phyloP scores from a whole-genome alignment of 2,797 vertebrate species.

The Dipus sagitta region DNA sequence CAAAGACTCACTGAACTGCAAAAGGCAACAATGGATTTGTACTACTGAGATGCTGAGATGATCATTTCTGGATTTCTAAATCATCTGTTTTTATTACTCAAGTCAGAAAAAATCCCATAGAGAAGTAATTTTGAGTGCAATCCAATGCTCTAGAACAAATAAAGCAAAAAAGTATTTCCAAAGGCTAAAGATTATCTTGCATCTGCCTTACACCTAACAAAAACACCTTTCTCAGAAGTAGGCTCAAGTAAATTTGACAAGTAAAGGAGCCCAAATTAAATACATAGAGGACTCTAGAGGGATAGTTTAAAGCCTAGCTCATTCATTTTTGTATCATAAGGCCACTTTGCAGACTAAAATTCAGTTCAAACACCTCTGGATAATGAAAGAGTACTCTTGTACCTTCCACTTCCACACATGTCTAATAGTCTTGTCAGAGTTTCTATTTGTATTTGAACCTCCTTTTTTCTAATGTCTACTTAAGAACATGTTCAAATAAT shows the following conservation, averaged over 20 bases:
- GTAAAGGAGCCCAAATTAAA: background rate
- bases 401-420: background rate
- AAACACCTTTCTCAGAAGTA: slow-evolving; percentile 6
- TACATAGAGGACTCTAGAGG: background rate
- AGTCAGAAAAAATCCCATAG: slow-evolving; percentile 1
- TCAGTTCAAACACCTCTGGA: slow-evolving; percentile 16
- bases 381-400: background rate
- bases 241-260: background rate
- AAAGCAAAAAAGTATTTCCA: slow-evolving; percentile 5
- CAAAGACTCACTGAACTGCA: background rate
- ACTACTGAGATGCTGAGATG: background rate
- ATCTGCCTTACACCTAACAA: slow-evolving; percentile 8
- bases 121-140: slow-evolving; percentile 15
- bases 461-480: background rate
- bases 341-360: background rate
- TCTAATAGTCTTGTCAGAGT: slow-evolving; percentile 4
- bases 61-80: background rate
- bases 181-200: background rate
- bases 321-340: background rate
- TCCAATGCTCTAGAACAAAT: slow-evolving; percentile 44
- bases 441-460: slow-evolving; percentile 48
- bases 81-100: slow-evolving; percentile 9
- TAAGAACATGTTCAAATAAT: background rate
- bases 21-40: slow-evolving; percentile 9
- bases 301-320: background rate